These are phyloP conservation scores for Drosophila repletoides DNA, from an alignment of 1,140 invertebrate genomes.

Conservation along the genomic window DNA sequence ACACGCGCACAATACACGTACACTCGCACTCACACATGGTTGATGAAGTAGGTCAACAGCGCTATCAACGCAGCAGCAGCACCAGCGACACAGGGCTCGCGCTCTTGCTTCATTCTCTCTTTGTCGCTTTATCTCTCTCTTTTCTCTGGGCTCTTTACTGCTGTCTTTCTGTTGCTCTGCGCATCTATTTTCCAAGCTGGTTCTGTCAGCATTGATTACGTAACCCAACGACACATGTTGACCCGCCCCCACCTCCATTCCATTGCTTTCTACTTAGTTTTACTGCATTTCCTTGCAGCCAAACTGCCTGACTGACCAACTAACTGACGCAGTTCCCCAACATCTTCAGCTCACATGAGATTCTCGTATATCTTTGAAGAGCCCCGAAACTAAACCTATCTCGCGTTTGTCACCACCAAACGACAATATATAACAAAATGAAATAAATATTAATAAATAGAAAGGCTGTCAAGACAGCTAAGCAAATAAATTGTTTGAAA, in stretches of 20 bases:
- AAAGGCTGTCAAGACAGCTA: slow-evolving; percentile 67
- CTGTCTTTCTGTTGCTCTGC: slow-evolving; percentile 1
- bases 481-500: slow-evolving; percentile 66
- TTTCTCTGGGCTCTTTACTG: slow-evolving; percentile 22
- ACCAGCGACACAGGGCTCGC: slow-evolving; percentile 35
- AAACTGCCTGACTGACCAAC: slow-evolving; percentile 30
- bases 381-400: not conserved
- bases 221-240: slow-evolving; percentile 40
- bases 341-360: not conserved
- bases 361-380: not conserved
- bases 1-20: slow-evolving; percentile 26
- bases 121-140: not conserved
- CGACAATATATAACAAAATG: slow-evolving; percentile 26
- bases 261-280: slow-evolving; percentile 9
- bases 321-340: not conserved
- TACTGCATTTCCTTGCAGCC: slow-evolving; percentile 70
- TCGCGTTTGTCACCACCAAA: slow-evolving; percentile 22
- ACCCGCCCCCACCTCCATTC: slow-evolving; percentile 4
- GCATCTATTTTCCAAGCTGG: slow-evolving; percentile 45
- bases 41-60: slow-evolving; percentile 74
- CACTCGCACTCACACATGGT: slow-evolving; percentile 63
- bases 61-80: slow-evolving; percentile 52
- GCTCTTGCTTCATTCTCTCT: not conserved
- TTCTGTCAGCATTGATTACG: slow-evolving; percentile 62
- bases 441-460: slow-evolving; percentile 67